Evolutionary conservation across 2,888 invertebrate genomes (phyloP), one percentile per base, ranked within the genome.

Genomic region (Sipha maydis): DNA sequence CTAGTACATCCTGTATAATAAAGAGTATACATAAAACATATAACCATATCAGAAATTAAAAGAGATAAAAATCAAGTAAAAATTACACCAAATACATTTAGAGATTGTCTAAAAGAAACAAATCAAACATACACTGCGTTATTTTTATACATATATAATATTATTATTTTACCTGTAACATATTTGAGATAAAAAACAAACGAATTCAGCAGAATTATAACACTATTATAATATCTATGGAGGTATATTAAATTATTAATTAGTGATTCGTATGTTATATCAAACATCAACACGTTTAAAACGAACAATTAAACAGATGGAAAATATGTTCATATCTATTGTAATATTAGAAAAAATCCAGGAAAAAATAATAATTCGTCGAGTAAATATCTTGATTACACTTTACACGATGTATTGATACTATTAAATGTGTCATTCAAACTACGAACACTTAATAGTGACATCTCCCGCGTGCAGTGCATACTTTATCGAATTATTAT

Each of bases 31-130:
- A 73, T 25, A 73, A 71, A 34, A 34, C 73, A 56, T 73, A 75
- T 75, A 83, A 83, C 83, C n/a, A n/a, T 54, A 73, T 73, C 83
- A 73, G 83, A 83, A 75, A 83, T 73, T 17, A 54, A 56, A 73
- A 31, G 19, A 83, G 54, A 67, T 73, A 83, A 82, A 48, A 82
- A 4, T 69, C 38, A 5, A 69, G 82, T 82, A 41, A 69, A 79
- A 69, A 67, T 69, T 41, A 69, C 69, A 41, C 28, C 69, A 28
- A 41, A 21, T n/a, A 41, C 28, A 28, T 82, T 67, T 41, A 11
- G 82, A 82, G 82, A 41, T 82, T 41, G 38, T 41, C 82, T 28
- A 41, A 69, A 82, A 82, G 41, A 82, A 41, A 82, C 34, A 38
- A 61, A 79, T 5, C 9, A 9, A 21, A 67, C 67, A 11, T 5